Evolutionary conservation across 2,888 invertebrate genomes (phyloP).

Genomic region (Crepidodera aurea): DNA sequence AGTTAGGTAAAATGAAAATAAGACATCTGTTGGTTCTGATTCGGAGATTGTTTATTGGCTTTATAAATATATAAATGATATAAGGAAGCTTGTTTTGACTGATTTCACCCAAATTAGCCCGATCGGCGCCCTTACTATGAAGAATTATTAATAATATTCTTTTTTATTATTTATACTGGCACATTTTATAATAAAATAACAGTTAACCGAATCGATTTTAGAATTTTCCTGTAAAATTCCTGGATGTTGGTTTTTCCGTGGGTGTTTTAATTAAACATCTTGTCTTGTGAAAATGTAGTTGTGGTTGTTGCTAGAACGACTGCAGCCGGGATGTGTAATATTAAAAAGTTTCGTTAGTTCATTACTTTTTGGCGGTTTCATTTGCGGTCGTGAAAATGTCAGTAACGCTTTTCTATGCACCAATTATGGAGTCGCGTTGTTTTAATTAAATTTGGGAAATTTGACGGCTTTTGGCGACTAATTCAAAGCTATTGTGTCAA

Average conservation of each 20-base stretch:
- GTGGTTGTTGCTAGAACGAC: background rate
- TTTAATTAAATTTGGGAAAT: constrained; percentile 20
- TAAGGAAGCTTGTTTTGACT: no score
- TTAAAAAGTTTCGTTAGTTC: constrained; percentile 24
- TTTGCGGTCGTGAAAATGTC: constrained; percentile 21
- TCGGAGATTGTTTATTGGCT: no score
- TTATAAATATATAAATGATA: no score
- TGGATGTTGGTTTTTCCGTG: background rate
- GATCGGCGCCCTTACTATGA: no score
- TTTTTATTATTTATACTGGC: no score
- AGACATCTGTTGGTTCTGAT: no score
- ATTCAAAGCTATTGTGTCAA: background rate
- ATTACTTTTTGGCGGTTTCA: constrained; percentile 20
- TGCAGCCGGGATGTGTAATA: constrained; percentile 1
- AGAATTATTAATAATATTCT: no score
- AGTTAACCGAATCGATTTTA: no score
- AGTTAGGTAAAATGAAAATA: no score
- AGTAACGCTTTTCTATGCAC: constrained; percentile 4
- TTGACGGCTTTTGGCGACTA: background rate
- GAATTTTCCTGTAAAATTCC: background rate
- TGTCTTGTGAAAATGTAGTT: constrained; percentile 15
- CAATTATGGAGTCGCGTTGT: constrained; percentile 11
- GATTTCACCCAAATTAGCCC: no score
- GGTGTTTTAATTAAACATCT: constrained; percentile 19
- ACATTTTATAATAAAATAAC: no score